Evolutionary conservation across 2,888 invertebrate species (phyloP).

Genomic region (Thymelicus acteon): DNA sequence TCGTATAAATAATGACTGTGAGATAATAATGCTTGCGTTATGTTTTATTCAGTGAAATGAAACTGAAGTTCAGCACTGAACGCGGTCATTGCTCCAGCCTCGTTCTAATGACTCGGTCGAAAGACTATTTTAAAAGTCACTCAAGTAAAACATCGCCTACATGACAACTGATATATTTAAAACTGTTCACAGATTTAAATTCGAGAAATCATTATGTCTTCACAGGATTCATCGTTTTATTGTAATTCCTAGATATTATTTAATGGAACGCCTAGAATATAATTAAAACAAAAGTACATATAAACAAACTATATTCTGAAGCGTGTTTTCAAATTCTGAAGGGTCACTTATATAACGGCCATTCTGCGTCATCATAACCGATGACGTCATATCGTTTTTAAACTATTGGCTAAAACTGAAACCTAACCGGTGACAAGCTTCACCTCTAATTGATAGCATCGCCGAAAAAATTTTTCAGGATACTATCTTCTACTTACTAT

Average conservation of each 20-base stretch:
- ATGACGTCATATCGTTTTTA: too few species aligned
- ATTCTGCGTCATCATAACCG: too few species aligned
- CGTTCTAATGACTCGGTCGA: constrained; percentile 11
- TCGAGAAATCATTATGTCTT: background rate
- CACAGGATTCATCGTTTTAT: background rate
- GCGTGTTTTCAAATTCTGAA: too few species aligned
- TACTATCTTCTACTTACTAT: too few species aligned
- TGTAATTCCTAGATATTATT: background rate
- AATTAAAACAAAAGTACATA: too few species aligned
- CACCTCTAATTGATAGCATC: too few species aligned
- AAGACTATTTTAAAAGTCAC: constrained; percentile 12
- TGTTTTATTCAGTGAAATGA: constrained; percentile 27
- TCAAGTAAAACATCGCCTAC: constrained; percentile 8
- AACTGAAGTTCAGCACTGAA: constrained; percentile 30
- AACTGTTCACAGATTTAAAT: background rate
- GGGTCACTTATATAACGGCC: too few species aligned
- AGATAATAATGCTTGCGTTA: background rate
- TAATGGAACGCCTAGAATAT: too few species aligned
- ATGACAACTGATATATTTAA: background rate
- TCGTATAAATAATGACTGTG: constrained; percentile 3
- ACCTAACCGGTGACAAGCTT: too few species aligned
- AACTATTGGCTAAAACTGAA: too few species aligned
- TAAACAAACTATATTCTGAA: too few species aligned
- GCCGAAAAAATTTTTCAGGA: too few species aligned
- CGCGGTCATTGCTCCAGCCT: constrained; percentile 28